Evolutionary conservation across 2,888 invertebrate species (phyloP).

Genomic region (Oxyteleia sp.): DNA sequence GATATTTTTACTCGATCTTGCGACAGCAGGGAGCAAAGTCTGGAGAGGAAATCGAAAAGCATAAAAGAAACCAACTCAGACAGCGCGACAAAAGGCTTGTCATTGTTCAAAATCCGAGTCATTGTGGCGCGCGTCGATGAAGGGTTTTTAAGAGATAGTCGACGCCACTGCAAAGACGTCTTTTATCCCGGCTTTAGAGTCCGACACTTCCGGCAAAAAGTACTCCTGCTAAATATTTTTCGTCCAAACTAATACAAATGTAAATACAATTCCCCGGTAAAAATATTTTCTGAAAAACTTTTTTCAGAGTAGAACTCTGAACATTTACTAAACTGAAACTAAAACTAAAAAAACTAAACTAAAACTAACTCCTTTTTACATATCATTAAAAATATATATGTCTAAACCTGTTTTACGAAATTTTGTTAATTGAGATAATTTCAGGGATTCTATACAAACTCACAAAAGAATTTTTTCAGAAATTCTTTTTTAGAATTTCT

Average conservation of each 20-base stretch:
- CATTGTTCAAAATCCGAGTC: conserved; percentile 60
- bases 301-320: too few relatives aligned
- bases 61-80: conserved; percentile 53
- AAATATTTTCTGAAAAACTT: neutral
- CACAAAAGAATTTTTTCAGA: too few relatives aligned
- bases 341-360: too few relatives aligned
- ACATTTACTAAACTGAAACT: too few relatives aligned
- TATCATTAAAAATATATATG: too few relatives aligned
- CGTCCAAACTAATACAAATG: neutral
- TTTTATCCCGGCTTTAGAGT: conserved; percentile 14
- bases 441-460: too few relatives aligned
- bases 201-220: conserved; percentile 32
- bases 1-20: neutral
- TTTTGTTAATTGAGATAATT: too few relatives aligned
- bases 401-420: too few relatives aligned
- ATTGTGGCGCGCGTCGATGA: conserved; percentile 49
- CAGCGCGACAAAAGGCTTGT: conserved; percentile 51
- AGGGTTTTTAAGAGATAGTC: conserved; percentile 61
- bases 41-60: conserved; percentile 54
- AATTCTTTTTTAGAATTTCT: too few relatives aligned
- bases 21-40: neutral
- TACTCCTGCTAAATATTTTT: conserved; percentile 51
- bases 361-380: too few relatives aligned
- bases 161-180: conserved; percentile 43
- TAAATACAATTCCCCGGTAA: conserved; percentile 27